Conservation (phyloP, 2,113 vertebrate species). For the Elachura formosa region DNA sequence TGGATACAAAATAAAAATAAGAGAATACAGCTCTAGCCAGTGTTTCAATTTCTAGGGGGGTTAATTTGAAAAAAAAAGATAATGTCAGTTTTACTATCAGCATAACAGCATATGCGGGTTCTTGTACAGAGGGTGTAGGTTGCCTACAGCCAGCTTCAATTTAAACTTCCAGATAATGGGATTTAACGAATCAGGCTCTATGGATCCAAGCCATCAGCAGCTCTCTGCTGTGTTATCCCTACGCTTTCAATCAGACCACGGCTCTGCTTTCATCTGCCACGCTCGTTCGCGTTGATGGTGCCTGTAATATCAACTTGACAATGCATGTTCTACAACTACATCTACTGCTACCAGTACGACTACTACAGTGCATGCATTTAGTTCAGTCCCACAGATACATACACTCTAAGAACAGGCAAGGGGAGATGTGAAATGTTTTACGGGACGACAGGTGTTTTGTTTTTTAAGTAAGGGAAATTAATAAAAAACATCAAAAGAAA, state of each 20-base stretch:
- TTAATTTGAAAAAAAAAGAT: background rate
- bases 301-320: constrained; percentile 80
- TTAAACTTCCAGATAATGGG: constrained; percentile 34
- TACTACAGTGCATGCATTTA: constrained; percentile 82
- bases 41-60: background rate
- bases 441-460: constrained; percentile 77
- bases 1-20: constrained; percentile 23
- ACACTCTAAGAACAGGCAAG: constrained; percentile 82
- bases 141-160: constrained; percentile 35
- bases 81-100: background rate
- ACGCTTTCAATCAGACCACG: constrained; percentile 56
- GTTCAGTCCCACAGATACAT: constrained; percentile 83
- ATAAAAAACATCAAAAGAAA: constrained; percentile 70
- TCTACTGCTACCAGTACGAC: constrained; percentile 76
- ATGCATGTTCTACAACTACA: constrained; percentile 80
- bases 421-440: constrained; percentile 80
- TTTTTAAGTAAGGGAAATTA: constrained; percentile 74
- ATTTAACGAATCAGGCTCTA: constrained; percentile 33
- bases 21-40: background rate
- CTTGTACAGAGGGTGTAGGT: background rate
- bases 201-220: constrained; percentile 73
- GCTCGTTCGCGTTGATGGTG: constrained; percentile 36
- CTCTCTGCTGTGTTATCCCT: constrained; percentile 53
- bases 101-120: background rate
- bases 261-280: constrained; percentile 57